Evolutionary conservation across 92 coral and sea anemone genomes (phyloP), one percentile per base, ranked within the genome.

Genomic region (Phenganax marumi): DNA sequence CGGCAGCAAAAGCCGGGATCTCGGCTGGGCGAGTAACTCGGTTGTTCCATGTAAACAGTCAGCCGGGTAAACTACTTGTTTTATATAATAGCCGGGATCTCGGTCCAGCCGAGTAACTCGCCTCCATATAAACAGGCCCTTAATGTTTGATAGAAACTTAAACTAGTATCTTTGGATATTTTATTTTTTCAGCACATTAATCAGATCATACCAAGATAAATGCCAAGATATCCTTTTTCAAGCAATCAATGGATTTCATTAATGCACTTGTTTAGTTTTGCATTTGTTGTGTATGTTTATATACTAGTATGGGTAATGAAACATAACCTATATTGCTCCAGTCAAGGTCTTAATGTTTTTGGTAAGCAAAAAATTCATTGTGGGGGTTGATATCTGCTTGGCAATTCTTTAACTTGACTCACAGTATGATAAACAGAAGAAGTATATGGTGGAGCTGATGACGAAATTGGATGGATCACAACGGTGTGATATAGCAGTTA

Each of bases 211-310:
- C 81, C 93, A 92, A 46, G 86, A 89, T 88, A 96, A 96, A 81
- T 91, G 97, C 73, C 90, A 90, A 80, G 98, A 90, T 96, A 96
- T 91, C 98, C 96, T 91, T 92, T 88, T 17, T 47, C 43, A 33
- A 33, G 5, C 12, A 43, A 25, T 8, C 13, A 25, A 71, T 71
- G 13, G 10, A 10, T 24, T n/a, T n/a, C n/a, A n/a, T n/a, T n/a
- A n/a, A n/a, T n/a, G n/a, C n/a, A n/a, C n/a, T n/a, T n/a, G n/a
- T n/a, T n/a, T n/a, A n/a, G n/a, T n/a, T n/a, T n/a, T n/a, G n/a
- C 24, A 52, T 51, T 18, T 18, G 16, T 18, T 33, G 16, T 75
- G 80, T 33, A 33, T 33, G 2, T 33, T 33, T 33, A 33, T 33
- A 5, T 33, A 33, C 0, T 1, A 33, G 43, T 33, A 33, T 33